Evolutionary conservation across 2,797 vertebrate genomes (phyloP).

Genomic region (Adelosebastes latens): DNA sequence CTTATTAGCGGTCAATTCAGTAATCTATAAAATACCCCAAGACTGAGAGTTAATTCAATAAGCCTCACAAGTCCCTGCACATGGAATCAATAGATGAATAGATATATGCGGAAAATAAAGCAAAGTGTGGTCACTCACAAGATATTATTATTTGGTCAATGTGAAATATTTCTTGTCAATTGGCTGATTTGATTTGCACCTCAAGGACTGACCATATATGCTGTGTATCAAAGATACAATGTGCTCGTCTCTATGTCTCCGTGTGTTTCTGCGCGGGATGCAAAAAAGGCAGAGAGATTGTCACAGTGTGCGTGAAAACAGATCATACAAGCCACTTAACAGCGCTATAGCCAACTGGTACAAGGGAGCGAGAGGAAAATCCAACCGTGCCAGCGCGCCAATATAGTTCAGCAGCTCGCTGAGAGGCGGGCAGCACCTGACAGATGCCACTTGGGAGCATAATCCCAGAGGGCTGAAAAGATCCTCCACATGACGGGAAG

Average conservation of each 20-base stretch:
- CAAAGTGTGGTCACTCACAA: not conserved
- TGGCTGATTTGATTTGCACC: not conserved
- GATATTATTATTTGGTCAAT: slow-evolving; percentile 17
- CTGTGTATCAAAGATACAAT: not conserved
- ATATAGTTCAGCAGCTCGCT: slow-evolving; percentile 60
- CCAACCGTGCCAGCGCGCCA: slow-evolving; percentile 56
- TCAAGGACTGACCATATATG: not conserved
- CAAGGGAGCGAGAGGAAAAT: slow-evolving; percentile 42
- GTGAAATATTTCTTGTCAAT: slow-evolving; percentile 9
- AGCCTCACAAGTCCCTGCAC: not conserved
- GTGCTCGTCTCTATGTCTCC: not conserved
- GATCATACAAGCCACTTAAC: slow-evolving; percentile 47
- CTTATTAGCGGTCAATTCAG: not conserved
- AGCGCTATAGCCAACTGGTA: slow-evolving; percentile 35
- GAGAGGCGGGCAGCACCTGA: slow-evolving; percentile 78
- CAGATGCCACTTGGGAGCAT: slow-evolving; percentile 72
- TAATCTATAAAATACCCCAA: not conserved
- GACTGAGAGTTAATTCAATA: not conserved
- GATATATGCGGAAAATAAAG: not conserved
- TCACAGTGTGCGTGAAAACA: slow-evolving; percentile 14
- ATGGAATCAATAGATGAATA: slow-evolving; percentile 15
- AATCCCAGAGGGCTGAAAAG: slow-evolving; percentile 55
- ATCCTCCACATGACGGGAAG: slow-evolving; percentile 53
- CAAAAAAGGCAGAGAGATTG: not conserved
- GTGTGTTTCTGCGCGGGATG: slow-evolving; percentile 3